Evolutionary conservation across 2,797 vertebrate species (phyloP), one percentile per base, ranked within the genome.

Genomic region (Hydrolagus colliei): DNA sequence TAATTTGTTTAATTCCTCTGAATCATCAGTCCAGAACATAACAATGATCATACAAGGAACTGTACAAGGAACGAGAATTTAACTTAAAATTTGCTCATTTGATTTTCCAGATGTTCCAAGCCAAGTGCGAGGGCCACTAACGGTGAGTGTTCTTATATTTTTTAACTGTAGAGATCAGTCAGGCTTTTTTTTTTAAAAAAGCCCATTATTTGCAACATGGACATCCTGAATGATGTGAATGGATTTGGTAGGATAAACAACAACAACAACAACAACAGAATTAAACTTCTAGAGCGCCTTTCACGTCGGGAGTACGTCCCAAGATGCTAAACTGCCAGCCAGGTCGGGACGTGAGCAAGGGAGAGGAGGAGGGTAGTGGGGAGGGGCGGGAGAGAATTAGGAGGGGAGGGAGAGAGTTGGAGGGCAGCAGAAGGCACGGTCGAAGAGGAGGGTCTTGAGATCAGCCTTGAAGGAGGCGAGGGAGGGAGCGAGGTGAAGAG

Each of bases 81-180:
- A 32, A 73, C 27, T 18, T 68, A 67, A 27, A 68, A 84, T 86
- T 88, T 63, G 41, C 88, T 82, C 86, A 88, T 90, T 89, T 90
- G 89, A 86, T 92, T 89, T 94, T 92, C 78, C 93, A 97, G 96
- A 97, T 88, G 94, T 94, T 84, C 92, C 95, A 85, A 91, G 93
- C 86, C 93, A 95, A 88, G 92, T 94, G 88, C 90, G 92, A 89
- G 94, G 94, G 89, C 91, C 95, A 74, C 92, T 94, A 88, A 90
- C 96, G 94, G 96, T 97, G 91, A 88, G 96, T 93, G 76, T 12
- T 41, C 20, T 52, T 11, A 4, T 71, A 27, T 82, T 41, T 84
- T 13, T 71, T 35, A n/a, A 27, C 27, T 27, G 27, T 27, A 52
- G 6, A 52, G 41, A 52, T 52, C 41, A 52, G 41, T 52, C 41